phyloP scores from a whole-genome alignment of 2,797 vertebrate genomes.

The Poeciliopsis presidionis region DNA sequence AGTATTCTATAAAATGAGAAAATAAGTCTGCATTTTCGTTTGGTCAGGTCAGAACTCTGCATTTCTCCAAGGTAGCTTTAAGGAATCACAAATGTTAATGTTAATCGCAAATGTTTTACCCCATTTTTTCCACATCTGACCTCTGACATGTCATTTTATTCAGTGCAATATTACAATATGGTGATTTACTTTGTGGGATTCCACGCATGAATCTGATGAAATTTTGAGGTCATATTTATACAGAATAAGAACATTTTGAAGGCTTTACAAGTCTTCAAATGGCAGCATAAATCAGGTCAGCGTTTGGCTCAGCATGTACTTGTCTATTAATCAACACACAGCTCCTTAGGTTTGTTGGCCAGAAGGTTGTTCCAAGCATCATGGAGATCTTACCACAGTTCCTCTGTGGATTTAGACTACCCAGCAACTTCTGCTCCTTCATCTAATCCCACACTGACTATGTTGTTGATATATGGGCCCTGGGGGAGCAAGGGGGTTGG shows the following conservation, averaged over 20 bases:
- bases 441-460: constrained; percentile 47
- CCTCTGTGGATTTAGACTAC: constrained; percentile 26
- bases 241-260: background rate
- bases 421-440: constrained; percentile 29
- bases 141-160: background rate
- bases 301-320: background rate
- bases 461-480: constrained; percentile 35
- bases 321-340: background rate
- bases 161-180: background rate
- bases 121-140: background rate
- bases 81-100: background rate
- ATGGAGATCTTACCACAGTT: constrained; percentile 6
- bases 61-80: background rate
- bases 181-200: background rate
- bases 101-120: background rate
- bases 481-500: constrained; percentile 10
- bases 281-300: background rate
- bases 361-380: background rate
- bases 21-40: background rate
- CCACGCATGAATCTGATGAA: background rate
- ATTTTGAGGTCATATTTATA: constrained; percentile 4
- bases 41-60: background rate
- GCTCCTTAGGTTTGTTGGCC: background rate
- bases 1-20: background rate
- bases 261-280: background rate